These are phyloP conservation scores for Ceraclea dissimilis DNA, from an alignment of 2,888 invertebrate genomes.

Conservation along the genomic window DNA sequence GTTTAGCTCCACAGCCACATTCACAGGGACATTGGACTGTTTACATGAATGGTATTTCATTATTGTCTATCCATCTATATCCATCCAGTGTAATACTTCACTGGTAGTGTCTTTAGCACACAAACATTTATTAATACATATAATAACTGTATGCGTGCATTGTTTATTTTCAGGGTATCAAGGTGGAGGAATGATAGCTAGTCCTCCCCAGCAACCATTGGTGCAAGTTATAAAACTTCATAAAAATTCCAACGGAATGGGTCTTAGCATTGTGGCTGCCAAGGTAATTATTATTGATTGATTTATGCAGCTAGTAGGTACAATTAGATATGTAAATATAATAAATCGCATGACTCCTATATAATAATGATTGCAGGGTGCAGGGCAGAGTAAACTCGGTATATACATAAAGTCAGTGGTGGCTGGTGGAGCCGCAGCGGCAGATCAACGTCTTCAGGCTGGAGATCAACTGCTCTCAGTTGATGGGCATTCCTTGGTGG, in stretches of 20 bases:
- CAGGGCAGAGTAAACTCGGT: constrained; percentile 64
- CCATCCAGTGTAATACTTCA: no score
- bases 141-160: no score
- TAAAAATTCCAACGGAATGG: constrained; percentile 95
- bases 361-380: no score
- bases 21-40: constrained; percentile 94
- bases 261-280: constrained; percentile 96
- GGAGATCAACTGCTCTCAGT: constrained; percentile 96
- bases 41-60: constrained; percentile 67
- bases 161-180: constrained; percentile 34
- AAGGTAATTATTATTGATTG: constrained; percentile 52
- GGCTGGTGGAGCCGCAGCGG: constrained; percentile 84
- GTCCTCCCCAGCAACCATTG: constrained; percentile 58
- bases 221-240: constrained; percentile 81
- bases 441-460: constrained; percentile 89
- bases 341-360: no score
- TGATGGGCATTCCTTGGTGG: constrained; percentile 91
- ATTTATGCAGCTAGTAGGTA: no score
- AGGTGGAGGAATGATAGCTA: constrained; percentile 52
- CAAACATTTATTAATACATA: no score
- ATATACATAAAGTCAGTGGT: constrained; percentile 99
- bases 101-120: no score
- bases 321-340: no score
- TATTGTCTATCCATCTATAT: no score
- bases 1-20: constrained; percentile 83